Base-by-base conservation (phyloP, 64 coral and sea anemone species). In the Exaiptasia diaphana region DNA sequence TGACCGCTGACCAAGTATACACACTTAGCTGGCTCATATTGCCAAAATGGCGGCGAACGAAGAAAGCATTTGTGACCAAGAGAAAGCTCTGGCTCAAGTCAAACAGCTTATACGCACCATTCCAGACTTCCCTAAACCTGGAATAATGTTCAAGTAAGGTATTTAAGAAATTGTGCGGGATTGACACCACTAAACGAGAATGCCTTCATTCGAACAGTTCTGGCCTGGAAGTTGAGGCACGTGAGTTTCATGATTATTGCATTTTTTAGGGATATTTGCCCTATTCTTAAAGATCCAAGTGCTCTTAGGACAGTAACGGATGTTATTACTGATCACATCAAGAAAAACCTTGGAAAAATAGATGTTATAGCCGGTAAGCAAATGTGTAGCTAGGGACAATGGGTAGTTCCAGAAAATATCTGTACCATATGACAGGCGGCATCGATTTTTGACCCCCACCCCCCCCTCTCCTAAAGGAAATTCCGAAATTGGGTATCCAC, bases 81-180 rank as follows among this genome's bases (percentile, higher is more conserved):
- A 99, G 12, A 92, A 99, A 59, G 91, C 85, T 0, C 21, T 96
- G 68, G 84, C 92, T 12, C 70, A 86, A 35, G 84, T 99, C 17
- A 92, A 91, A 48, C 55, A 77, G 13, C 67, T 88, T 2, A 88
- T 99, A 29, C 76, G 89, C 74, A 50, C 60, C 12, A 85, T 99
- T 35, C 94, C 89, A 10, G 89, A 99, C 41, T 99, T 99, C 38
- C 94, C 94, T 28, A 71, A 80, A 37, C 94, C 89, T 35, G 94
- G 94, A 59, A 89, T 99, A 32, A 15, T 71, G 12, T 99, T 99
- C 34, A 85, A 86, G 94, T 99, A 42, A 91, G 87, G 60, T 54
- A 13, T 10, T 39, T 20, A n/a, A n/a, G n/a, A n/a, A n/a, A n/a
- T n/a, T n/a, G n/a, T n/a, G n/a, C n/a, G n/a, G n/a, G n/a, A n/a